Conservation (phyloP, 2,797 vertebrate species). For the Ammospiza maritima region DNA sequence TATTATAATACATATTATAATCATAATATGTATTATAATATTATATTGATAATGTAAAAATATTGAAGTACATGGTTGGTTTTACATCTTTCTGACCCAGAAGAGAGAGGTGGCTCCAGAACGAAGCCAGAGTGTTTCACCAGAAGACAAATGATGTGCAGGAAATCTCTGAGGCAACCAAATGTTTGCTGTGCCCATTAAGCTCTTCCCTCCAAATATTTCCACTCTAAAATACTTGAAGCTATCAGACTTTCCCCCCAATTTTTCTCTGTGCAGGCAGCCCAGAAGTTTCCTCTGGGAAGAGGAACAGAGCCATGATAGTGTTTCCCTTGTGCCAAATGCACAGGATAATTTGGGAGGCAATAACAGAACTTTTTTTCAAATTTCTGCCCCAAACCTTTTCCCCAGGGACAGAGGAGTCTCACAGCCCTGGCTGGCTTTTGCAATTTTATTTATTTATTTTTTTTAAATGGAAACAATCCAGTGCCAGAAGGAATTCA, state of each 20-base stretch:
- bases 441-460: neutral
- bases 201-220: neutral
- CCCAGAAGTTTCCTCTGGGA: neutral
- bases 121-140: neutral
- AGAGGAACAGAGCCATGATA: neutral
- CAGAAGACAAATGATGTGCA: neutral
- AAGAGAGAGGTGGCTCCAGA: neutral
- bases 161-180: conserved; percentile 12
- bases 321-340: neutral
- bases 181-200: neutral
- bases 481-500: neutral
- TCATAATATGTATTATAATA: too few relatives aligned
- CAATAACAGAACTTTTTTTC: neutral
- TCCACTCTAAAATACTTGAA: neutral
- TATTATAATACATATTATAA: too few relatives aligned
- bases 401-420: neutral
- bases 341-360: neutral
- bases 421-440: neutral
- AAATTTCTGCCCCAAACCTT: neutral
- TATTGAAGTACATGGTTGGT: fast-evolving
- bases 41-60: neutral
- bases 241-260: neutral
- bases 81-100: neutral
- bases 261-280: neutral
- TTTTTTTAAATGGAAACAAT: neutral